Evolutionary conservation across 1,140 invertebrate genomes (phyloP), one percentile per base, ranked within the genome.

Genomic region (Ceratitis capitata): DNA sequence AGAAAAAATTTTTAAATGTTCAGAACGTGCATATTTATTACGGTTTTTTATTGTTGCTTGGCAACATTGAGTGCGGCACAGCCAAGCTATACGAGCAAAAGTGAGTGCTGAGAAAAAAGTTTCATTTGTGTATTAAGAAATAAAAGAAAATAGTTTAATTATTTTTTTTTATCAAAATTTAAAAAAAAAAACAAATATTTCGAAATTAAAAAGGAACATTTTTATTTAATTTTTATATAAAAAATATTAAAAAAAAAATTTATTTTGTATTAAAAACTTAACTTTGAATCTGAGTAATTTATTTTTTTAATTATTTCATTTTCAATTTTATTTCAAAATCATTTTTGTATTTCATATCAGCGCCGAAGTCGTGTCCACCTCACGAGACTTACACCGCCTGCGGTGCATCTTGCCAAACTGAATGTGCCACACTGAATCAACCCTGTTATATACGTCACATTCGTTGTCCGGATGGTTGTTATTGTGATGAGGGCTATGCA

Each of bases 381-480:
- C 86, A 90, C 82, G 87, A 94, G 86, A 92, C 92, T 78, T 92
- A 89, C 83, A 92, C 89, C 64, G 84, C 88, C 0, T 94, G 93
- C 82, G 93, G 93, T 7, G 88, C 90, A 83, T 92, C 90, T 23
- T 94, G 94, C 87, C 93, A 94, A 86, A 93, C 92, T 39, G 91
- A 91, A 32, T 94, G 93, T 83, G 88, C 87, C 16, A 93, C 91
- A 19, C 84, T 94, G 9, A 88, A 88, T 0, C 19, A 91, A 87
- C 91, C 92, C 23, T 94, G 93, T 69, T 89, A 92, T 0, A 93
- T 94, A 6, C 42, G 88, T 0, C 92, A 94, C 84, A 89, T 93
- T 0, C 87, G 89, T 19, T 94, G 93, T 78, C 93, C 92, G n/a
- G 88, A 92, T 53, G 92, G 87, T 64, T 94, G 94, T 86, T 94